Base-by-base conservation (phyloP, 2,113 vertebrate species). In the Osmerus eperlanus region DNA sequence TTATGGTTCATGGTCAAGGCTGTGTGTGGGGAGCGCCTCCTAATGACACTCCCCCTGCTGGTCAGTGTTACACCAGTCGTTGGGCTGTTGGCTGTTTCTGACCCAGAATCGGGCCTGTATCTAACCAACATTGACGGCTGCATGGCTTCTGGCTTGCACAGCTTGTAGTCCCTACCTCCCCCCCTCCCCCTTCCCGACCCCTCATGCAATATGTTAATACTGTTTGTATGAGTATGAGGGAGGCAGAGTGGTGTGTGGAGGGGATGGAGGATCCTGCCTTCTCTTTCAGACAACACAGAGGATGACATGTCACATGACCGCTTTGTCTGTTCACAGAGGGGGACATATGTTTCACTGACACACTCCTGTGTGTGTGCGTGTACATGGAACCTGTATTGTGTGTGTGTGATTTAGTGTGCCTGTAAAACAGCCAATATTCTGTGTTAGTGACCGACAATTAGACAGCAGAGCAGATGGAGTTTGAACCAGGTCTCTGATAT, bases 61-160 rank as follows among this genome's bases (percentile, higher is more conserved):
- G 77, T 65, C 47, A 64, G 36, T 56, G 56, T 29, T 73, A 69
- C 74, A 74, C 51, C 21, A 7, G 21, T 29, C 19, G 67, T 19
- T 60, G 56, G 32, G 63, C 82, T 28, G 58, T 63, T 80, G 78
- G 78, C 85, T 81, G 81, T 84, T 86, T 80, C 80, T 86, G 89
- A 90, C 83, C 86, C 87, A 89, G 23, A 62, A 62, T 62, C 23
- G 15, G 41, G 60, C 23, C 25, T 62, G 60, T 62, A 62, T 28
- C 60, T 62, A 62, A 62, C 60, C 6, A 3, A 28, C 25, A 25
- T 14, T 62, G 60, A 62, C 60, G 23, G 25, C 28, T 62, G 13
- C 60, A 15, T 15, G 15, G 54, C 58, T 60, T 23, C 58, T 23
- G 19, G 23, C 58, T 23, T 9, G 19, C 11, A 60, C 23, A 23